A percentile compares a stretch with the other conserved stretches of the same genome.
These are phyloP conservation scores for Nettapus auritus DNA, from an alignment of 2,113 vertebrate genomes.

Conservation along the genomic window DNA sequence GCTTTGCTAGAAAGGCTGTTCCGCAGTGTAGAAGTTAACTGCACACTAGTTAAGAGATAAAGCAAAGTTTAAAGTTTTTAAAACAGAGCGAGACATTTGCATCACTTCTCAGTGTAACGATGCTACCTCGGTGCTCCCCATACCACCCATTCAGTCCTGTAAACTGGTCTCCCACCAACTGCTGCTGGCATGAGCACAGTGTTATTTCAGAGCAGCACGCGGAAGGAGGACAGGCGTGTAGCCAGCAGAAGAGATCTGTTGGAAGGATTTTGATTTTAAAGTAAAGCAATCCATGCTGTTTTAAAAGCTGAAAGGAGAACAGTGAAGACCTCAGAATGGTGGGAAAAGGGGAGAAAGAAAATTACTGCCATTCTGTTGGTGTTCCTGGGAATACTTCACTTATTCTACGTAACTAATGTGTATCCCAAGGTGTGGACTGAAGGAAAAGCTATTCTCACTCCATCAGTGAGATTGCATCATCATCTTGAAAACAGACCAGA, in stretches of 20 bases:
- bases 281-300: neutral
- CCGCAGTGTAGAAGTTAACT: neutral
- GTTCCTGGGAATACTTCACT: slow-evolving; percentile 26
- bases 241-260: neutral
- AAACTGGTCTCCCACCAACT: neutral
- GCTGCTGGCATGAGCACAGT: neutral
- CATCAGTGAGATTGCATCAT: slow-evolving; percentile 43
- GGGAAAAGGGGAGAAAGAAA: neutral
- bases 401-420: neutral
- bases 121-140: neutral
- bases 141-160: neutral
- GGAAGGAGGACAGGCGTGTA: neutral
- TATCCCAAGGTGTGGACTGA: neutral
- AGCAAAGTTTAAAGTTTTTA: neutral
- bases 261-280: neutral
- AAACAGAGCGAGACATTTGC: neutral
- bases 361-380: neutral
- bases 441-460: slow-evolving; percentile 22
- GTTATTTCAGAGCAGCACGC: neutral
- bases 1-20: neutral
- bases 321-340: neutral
- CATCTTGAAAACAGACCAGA: slow-evolving; percentile 33
- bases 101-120: neutral
- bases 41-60: neutral
- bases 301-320: neutral